Conservation (phyloP, 2,888 invertebrate genomes). For the Dyspetes luteomarginatus region DNA sequence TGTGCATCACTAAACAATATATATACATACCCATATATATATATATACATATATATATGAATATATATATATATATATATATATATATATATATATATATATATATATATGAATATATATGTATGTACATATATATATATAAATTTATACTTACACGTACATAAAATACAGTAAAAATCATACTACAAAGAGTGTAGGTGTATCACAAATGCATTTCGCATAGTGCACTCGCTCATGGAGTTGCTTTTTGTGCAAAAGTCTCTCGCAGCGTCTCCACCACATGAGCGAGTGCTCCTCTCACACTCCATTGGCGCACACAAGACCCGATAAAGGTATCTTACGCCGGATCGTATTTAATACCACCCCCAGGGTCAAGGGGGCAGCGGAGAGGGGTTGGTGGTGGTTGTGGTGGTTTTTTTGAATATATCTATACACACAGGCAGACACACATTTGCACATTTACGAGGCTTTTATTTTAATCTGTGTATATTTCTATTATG, state of each 20-base stretch:
- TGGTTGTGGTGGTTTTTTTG: too few relatives aligned
- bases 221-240: neutral
- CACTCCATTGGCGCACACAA: slow-evolving; percentile 9
- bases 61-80: too few relatives aligned
- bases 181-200: neutral
- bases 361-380: too few relatives aligned
- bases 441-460: too few relatives aligned
- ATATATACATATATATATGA: too few relatives aligned
- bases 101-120: too few relatives aligned
- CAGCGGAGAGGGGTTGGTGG: too few relatives aligned
- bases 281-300: slow-evolving; percentile 1
- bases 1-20: neutral
- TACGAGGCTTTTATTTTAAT: neutral
- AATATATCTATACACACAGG: too few relatives aligned
- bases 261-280: neutral
- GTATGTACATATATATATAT: too few relatives aligned
- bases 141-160: too few relatives aligned
- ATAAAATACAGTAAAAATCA: neutral
- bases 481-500: neutral
- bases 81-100: too few relatives aligned
- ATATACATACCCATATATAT: too few relatives aligned
- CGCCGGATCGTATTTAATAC: slow-evolving; percentile 48
- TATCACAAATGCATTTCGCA: neutral
- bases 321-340: slow-evolving; percentile 61
- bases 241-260: neutral